Conservation (phyloP, 2,113 vertebrate genomes). For the Etheostoma spectabile region DNA sequence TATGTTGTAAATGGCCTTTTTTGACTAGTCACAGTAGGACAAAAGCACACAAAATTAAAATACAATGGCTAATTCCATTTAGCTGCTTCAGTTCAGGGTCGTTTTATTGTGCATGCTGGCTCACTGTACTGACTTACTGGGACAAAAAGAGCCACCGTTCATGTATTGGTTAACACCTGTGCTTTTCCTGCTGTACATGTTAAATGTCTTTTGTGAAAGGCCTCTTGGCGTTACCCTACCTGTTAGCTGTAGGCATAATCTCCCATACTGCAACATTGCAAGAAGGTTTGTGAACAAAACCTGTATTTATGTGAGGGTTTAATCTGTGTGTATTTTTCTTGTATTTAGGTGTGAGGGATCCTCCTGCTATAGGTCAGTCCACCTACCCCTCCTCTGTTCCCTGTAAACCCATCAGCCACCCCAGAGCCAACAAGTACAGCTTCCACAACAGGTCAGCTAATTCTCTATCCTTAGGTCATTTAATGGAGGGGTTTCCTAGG, state of each 20-base stretch:
- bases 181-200: too few relatives aligned
- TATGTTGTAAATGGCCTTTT: too few relatives aligned
- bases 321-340: conserved; percentile 10
- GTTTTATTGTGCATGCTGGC: too few relatives aligned
- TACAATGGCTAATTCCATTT: too few relatives aligned
- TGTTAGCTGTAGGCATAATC: background rate
- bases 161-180: too few relatives aligned
- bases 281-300: background rate
- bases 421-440: conserved; percentile 94
- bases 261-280: background rate
- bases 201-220: background rate
- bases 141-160: too few relatives aligned
- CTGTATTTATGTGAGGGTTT: background rate
- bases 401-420: conserved; percentile 89
- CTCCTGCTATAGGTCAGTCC: conserved; percentile 80
- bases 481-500: background rate
- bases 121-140: too few relatives aligned
- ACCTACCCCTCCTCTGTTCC: conserved; percentile 86
- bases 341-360: conserved; percentile 87
- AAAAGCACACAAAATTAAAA: too few relatives aligned
- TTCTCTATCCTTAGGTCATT: background rate
- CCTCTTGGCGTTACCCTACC: background rate
- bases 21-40: too few relatives aligned
- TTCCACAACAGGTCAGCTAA: conserved; percentile 94
- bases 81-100: too few relatives aligned